Evolutionary conservation across 2,888 invertebrate genomes (phyloP).

Genomic region (Diplolepis rosae): DNA sequence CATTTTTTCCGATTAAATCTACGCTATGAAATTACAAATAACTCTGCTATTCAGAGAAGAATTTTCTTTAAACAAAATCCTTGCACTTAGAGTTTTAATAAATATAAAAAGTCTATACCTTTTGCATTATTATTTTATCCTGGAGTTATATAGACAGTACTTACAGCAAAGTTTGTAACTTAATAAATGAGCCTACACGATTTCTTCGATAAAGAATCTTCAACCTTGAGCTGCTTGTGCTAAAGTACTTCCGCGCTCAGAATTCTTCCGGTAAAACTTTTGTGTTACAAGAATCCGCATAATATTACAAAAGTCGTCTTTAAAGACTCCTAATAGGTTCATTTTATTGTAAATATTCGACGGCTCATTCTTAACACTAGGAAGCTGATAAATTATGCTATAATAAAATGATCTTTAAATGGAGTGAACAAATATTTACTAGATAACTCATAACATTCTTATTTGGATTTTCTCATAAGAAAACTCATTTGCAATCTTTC

Average conservation of each 20-base stretch:
- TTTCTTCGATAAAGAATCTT: constrained; percentile 1
- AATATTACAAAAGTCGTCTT: neutral
- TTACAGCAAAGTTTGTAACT: constrained; percentile 17
- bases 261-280: neutral
- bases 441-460: no score
- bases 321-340: neutral
- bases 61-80: no score
- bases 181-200: constrained; percentile 11
- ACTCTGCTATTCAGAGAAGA: no score
- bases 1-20: no score
- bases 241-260: neutral
- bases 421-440: no score
- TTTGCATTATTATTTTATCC: neutral
- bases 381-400: no score
- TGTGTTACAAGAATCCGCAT: neutral
- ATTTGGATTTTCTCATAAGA: no score
- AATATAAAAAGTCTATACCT: no score
- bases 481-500: no score
- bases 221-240: neutral
- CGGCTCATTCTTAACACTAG: neutral
- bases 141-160: neutral
- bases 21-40: no score
- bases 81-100: no score
- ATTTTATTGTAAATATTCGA: constrained; percentile 23
- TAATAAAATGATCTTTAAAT: no score